Evolutionary conservation across 2,888 invertebrate species (phyloP).

Genomic region (Nomada ferruginata): DNA sequence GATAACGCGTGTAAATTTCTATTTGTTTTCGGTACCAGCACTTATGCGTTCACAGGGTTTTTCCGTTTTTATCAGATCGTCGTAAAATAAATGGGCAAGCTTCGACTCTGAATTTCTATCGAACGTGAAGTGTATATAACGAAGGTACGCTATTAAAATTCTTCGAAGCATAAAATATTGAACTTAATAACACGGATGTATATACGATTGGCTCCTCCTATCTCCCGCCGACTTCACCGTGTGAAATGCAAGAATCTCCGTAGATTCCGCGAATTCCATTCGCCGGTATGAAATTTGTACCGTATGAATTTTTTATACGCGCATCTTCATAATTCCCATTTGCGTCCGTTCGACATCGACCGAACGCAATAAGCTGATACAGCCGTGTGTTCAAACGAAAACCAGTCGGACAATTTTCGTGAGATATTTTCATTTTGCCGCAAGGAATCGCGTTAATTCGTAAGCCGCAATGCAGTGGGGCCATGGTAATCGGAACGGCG

Average conservation of each 20-base stretch:
- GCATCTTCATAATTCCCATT: conserved; percentile 3
- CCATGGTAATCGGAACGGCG: conserved; percentile 10
- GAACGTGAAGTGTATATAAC: neutral
- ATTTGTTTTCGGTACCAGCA: conserved; percentile 21
- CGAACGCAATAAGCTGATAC: neutral
- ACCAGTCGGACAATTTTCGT: neutral
- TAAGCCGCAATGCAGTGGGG: conserved; percentile 8
- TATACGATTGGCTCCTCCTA: neutral
- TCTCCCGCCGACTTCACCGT: neutral
- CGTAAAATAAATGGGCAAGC: too few species aligned
- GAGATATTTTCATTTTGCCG: neutral
- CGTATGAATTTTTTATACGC: conserved; percentile 14
- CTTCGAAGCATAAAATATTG: neutral
- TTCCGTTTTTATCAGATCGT: neutral
- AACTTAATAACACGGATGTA: neutral
- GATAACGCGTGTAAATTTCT: conserved; percentile 34
- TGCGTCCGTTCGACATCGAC: neutral
- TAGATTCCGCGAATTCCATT: conserved; percentile 1
- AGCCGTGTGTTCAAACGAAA: neutral
- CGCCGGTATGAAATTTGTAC: neutral
- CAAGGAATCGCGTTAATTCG: conserved; percentile 21
- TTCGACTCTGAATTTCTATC: neutral
- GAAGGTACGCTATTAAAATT: neutral
- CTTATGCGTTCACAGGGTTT: conserved; percentile 2
- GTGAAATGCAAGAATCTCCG: neutral